Percentiles rank a stretch among this genome's conserved stretches.
phyloP scores from a whole-genome alignment of 2,113 vertebrate species.

The Elaphurus davidianus region DNA sequence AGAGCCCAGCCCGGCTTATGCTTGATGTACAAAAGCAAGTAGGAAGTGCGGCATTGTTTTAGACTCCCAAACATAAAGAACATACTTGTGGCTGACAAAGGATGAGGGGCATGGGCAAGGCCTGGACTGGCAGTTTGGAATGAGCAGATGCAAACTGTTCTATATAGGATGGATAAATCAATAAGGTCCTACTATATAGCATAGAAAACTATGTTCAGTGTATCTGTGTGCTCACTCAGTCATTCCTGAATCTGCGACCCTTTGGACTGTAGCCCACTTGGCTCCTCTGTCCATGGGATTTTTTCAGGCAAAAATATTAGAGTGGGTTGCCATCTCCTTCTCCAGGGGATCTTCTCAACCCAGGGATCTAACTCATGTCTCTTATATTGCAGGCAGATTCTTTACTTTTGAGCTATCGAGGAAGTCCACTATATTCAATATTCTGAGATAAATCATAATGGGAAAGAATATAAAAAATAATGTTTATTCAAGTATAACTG shows the following conservation, averaged over 20 bases:
- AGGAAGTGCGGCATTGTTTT: background rate
- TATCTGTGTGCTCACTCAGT: background rate
- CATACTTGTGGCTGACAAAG: background rate
- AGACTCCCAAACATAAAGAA: background rate
- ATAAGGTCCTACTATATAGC: background rate
- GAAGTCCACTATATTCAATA: background rate
- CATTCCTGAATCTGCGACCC: background rate
- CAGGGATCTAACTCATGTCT: background rate
- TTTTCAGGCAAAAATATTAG: background rate
- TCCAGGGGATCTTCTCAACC: background rate
- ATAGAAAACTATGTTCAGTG: background rate
- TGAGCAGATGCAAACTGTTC: background rate
- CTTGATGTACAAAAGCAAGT: background rate
- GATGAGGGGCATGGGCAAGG: background rate
- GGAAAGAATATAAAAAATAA: background rate
- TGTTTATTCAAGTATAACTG: background rate
- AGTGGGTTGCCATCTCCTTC: background rate
- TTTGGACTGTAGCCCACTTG: background rate
- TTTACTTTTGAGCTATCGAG: background rate
- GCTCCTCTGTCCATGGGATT: background rate
- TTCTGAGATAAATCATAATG: background rate
- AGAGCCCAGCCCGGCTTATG: accelerated
- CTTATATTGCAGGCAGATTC: background rate
- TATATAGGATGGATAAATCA: background rate
- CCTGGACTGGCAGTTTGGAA: background rate